A percentile compares a stretch with the other conserved stretches of the same genome.
These are phyloP conservation scores for Cossypha heuglini DNA, from an alignment of 2,797 vertebrate species.

Conservation along the genomic window DNA sequence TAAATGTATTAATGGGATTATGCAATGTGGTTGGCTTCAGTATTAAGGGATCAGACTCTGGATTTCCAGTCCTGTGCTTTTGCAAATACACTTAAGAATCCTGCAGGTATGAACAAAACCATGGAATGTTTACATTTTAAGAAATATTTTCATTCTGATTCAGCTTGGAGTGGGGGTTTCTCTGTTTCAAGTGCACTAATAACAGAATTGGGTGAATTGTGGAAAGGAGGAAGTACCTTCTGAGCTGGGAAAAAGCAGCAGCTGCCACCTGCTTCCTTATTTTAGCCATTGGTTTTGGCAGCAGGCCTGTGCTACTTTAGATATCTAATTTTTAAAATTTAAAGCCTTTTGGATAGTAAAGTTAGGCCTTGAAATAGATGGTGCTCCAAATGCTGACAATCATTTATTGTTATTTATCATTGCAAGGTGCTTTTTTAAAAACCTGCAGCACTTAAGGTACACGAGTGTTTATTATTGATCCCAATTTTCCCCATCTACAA, in stretches of 20 bases:
- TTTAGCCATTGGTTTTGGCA: background rate
- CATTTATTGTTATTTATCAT: conserved; percentile 10
- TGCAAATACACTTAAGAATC: background rate
- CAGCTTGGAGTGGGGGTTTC: background rate
- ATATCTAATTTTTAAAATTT: background rate
- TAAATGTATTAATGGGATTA: conserved; percentile 47
- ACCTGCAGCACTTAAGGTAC: background rate
- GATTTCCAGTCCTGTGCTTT: conserved; percentile 1
- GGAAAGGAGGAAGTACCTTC: background rate
- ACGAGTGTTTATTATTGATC: background rate
- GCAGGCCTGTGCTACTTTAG: background rate
- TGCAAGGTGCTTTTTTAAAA: background rate
- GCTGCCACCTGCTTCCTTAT: background rate
- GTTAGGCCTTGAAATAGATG: background rate
- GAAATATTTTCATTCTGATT: background rate
- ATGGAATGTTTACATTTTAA: background rate
- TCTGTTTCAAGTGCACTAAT: background rate
- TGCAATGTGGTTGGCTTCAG: background rate
- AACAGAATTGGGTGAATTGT: background rate
- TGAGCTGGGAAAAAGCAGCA: background rate
- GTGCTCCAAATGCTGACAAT: background rate
- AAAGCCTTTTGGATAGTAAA: background rate
- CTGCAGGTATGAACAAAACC: background rate
- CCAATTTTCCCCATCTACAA: background rate
- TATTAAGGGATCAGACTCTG: conserved; percentile 4